Conservation (phyloP, 2,797 vertebrate genomes). For the Phalanger gymnotis region DNA sequence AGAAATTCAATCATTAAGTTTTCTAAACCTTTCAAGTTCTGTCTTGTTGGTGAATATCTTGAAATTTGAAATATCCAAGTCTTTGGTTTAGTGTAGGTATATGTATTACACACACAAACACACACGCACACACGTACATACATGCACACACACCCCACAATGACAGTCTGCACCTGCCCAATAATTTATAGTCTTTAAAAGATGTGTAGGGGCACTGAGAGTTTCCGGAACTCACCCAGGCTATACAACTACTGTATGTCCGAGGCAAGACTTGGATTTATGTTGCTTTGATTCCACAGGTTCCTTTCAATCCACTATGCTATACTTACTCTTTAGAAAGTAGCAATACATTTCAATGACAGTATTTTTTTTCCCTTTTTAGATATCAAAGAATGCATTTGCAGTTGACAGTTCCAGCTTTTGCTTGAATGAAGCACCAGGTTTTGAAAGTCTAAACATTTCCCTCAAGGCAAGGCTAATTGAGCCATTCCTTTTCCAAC, state of each 20-base stretch:
- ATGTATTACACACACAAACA: not conserved
- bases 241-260: not conserved
- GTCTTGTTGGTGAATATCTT: not conserved
- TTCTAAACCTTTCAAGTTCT: not conserved
- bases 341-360: not conserved
- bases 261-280: not conserved
- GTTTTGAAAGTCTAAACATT: constrained; percentile 31
- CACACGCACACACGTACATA: not conserved
- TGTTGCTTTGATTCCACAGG: not conserved
- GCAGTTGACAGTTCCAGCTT: not conserved
- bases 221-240: not conserved
- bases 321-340: not conserved
- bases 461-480: constrained; percentile 28
- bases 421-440: not conserved
- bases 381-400: not conserved
- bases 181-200: not conserved
- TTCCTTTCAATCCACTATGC: not conserved
- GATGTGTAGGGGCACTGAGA: not conserved
- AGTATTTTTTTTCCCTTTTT: not conserved
- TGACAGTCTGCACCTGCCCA: not conserved
- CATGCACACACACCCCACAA: not conserved
- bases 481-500: not conserved
- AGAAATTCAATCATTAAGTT: not conserved
- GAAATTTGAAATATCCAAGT: not conserved
- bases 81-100: not conserved